Percentiles rank a stretch among this genome's conserved stretches.
phyloP scores from a whole-genome alignment of 2,888 invertebrate genomes.

The Drosophila setosimentum region DNA sequence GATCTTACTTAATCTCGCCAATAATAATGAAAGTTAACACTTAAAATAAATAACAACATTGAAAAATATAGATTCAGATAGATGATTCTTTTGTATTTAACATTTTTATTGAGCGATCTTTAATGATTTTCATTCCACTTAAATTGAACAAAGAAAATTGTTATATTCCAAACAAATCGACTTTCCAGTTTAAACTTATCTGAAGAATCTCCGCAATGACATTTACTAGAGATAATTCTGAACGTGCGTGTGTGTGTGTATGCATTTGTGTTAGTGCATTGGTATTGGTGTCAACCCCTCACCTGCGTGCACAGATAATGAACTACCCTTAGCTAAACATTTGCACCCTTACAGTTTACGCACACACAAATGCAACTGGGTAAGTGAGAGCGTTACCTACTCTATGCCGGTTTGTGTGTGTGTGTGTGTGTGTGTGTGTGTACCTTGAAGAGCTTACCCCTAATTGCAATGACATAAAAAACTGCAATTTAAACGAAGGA shows the following conservation, averaged over 20 bases:
- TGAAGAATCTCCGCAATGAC: neutral
- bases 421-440: constrained; percentile 20
- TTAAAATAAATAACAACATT: neutral
- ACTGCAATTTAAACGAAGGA: constrained; percentile 82
- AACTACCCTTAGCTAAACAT: constrained; percentile 58
- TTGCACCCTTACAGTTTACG: constrained; percentile 49
- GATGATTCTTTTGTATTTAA: neutral
- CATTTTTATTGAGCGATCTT: neutral
- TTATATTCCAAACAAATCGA: neutral
- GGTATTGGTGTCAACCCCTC: constrained; percentile 51
- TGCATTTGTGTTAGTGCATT: constrained; percentile 2
- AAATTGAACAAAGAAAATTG: constrained; percentile 2
- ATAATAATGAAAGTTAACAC: neutral
- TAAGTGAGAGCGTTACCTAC: constrained; percentile 33
- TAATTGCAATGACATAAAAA: constrained; percentile 82
- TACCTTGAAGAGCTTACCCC: constrained; percentile 71
- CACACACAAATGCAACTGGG: constrained; percentile 40
- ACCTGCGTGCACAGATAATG: constrained; percentile 56
- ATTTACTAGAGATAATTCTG: constrained; percentile 2
- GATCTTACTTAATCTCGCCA: neutral
- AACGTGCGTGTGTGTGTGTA: neutral
- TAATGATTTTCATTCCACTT: neutral
- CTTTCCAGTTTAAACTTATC: neutral
- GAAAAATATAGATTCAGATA: neutral
- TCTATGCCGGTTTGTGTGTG: constrained; percentile 6